Evolutionary conservation across 2,797 vertebrate genomes (phyloP).

Genomic region (Oreochromis mossambicus): DNA sequence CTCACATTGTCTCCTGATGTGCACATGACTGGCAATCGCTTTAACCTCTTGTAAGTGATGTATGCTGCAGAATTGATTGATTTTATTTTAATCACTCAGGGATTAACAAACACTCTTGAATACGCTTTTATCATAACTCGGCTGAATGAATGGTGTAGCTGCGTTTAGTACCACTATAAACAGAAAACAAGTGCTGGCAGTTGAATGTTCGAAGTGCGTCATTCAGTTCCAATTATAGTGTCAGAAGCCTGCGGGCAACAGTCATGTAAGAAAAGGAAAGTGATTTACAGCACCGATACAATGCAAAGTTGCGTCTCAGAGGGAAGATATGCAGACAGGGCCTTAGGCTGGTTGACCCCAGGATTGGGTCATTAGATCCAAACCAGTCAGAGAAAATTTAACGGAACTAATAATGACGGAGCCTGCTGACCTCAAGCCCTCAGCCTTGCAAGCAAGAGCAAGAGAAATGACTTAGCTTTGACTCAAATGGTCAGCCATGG

Average conservation of each 20-base stretch:
- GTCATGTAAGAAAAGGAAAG: background rate
- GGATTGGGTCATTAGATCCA: slow-evolving; percentile 31
- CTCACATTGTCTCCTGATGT: background rate
- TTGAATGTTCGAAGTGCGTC: background rate
- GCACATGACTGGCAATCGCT: background rate
- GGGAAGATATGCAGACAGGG: slow-evolving; percentile 7
- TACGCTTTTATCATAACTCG: background rate
- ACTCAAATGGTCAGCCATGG: slow-evolving; percentile 47
- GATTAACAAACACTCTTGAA: background rate
- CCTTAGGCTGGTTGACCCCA: slow-evolving; percentile 36
- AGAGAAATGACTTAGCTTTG: slow-evolving; percentile 38
- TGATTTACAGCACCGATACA: slow-evolving; percentile 4
- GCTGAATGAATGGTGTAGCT: background rate
- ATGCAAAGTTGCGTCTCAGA: background rate
- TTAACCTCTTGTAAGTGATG: background rate
- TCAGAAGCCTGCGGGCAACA: slow-evolving; percentile 5
- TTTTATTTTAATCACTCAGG: background rate
- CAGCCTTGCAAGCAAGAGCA: slow-evolving; percentile 2
- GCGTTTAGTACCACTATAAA: background rate
- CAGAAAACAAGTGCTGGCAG: background rate
- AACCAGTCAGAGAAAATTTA: slow-evolving; percentile 50
- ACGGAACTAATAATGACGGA: slow-evolving; percentile 52
- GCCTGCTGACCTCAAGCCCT: slow-evolving; percentile 43
- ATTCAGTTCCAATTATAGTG: slow-evolving; percentile 1
- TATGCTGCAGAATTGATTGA: background rate